Base-by-base conservation (phyloP, 2,113 vertebrate genomes). In the Ornithorhynchus anatinus region DNA sequence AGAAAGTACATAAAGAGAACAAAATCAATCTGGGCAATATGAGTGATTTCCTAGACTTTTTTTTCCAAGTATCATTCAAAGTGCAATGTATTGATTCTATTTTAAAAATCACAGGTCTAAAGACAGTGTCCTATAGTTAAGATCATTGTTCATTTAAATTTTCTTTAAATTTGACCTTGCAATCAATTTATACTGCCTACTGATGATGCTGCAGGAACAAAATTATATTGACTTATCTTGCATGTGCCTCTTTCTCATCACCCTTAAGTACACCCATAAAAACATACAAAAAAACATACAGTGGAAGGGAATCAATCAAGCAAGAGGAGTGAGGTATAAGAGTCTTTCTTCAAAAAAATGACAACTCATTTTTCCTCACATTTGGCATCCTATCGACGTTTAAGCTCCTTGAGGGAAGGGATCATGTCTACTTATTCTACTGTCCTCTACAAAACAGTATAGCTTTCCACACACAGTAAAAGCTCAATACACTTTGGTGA, bases 41-140 rank as follows among this genome's bases (percentile, higher is more conserved):
- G 37, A 54, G 22, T 14, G 19, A 83, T 77, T 85, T 88, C 82
- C 61, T 69, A 51, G 39, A 61, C 20, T 58, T 25, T 54, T 72
- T 85, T 81, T 53, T 20, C 44, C 80, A 70, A 66, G 38, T 47
- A 77, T 68, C 80, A 50, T 39, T 67, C 59, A 35, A 19, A 56
- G 74, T 32, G 47, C 53, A 72, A 82, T n/a, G 56, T 75, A 81
- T 75, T 6, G 72, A 86, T 81, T 82, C 63, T 43, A 20, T 43
- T 75, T 81, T 85, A 72, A 81, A 84, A 84, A 75, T 85, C 74
- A 81, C 52, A 72, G 35, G 57, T 69, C 59, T 27, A 36, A 33
- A 73, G 50, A 66, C 32, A 64, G 32, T 81, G 69, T 79, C 50
- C 53, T 58, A 72, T 27, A 17, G 59, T 67, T 59, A 17, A 70